A percentile compares a stretch with the other conserved stretches of the same genome.
These are phyloP conservation scores for Ophiodon elongatus DNA, from an alignment of 2,113 vertebrate genomes.

Conservation along the genomic window DNA sequence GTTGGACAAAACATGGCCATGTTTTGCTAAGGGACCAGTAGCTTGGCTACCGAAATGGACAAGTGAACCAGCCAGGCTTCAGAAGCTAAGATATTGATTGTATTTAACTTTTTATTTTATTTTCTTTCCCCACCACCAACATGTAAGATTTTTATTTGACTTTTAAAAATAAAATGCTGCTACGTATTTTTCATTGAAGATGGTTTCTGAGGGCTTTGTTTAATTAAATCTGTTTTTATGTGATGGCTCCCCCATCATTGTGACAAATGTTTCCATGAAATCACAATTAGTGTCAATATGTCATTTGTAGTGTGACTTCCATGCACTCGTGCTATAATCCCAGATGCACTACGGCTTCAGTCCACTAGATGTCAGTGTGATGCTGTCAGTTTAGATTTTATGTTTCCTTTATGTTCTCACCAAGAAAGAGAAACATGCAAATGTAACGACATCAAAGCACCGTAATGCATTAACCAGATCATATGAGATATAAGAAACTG, in stretches of 20 bases:
- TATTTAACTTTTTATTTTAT: conserved; percentile 73
- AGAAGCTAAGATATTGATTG: conserved; percentile 82
- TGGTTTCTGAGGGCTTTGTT: conserved; percentile 80
- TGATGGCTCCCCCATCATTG: too few species aligned
- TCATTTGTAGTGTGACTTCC: background rate
- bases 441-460: background rate
- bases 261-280: background rate
- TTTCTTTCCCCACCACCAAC: conserved; percentile 76
- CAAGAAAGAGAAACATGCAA: background rate
- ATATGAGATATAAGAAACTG: too few species aligned
- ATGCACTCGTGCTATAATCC: background rate
- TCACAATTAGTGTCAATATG: background rate
- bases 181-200: conserved; percentile 91
- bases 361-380: conserved; percentile 81
- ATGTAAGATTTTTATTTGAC: conserved; percentile 67
- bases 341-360: background rate
- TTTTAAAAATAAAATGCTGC: conserved; percentile 89
- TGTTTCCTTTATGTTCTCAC: background rate
- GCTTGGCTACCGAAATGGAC: conserved; percentile 69
- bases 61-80: conserved; percentile 75
- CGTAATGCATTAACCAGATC: too few species aligned
- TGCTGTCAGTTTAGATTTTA: conserved; percentile 31
- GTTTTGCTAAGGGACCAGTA: conserved; percentile 70
- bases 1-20: conserved; percentile 45
- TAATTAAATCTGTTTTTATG: background rate